Conservation (phyloP, 2,113 vertebrate genomes). For the Entomyzon cyanotis region DNA sequence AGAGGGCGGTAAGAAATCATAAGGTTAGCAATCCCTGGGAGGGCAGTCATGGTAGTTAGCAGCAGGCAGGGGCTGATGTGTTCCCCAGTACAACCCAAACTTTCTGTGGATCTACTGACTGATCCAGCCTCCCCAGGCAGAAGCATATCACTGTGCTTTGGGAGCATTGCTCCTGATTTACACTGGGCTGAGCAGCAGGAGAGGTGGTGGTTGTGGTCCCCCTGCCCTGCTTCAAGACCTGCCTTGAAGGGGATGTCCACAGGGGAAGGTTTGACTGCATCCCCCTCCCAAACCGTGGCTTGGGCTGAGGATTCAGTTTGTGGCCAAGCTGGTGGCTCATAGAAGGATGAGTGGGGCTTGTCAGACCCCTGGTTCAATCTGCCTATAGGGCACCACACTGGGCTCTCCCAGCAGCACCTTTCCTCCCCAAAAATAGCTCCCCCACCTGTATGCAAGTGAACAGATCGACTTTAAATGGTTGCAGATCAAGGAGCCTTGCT, state of each 20-base stretch:
- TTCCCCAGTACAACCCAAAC: neutral
- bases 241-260: too few species aligned
- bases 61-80: neutral
- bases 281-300: neutral
- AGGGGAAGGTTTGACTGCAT: neutral
- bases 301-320: accelerated
- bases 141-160: neutral
- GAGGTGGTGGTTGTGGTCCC: neutral
- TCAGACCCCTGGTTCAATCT: neutral
- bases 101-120: accelerated
- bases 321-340: neutral
- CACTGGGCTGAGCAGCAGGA: neutral
- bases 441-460: accelerated
- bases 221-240: neutral
- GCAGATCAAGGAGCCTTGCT: neutral
- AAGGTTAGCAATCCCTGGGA: neutral
- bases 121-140: neutral
- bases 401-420: neutral
- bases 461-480: neutral
- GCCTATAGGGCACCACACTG: accelerated
- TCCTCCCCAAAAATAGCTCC: neutral
- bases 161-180: neutral
- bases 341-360: neutral
- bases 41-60: neutral
- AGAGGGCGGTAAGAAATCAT: neutral